Conservation (phyloP, 2,113 vertebrate genomes). For the Sebastes schlegelii region DNA sequence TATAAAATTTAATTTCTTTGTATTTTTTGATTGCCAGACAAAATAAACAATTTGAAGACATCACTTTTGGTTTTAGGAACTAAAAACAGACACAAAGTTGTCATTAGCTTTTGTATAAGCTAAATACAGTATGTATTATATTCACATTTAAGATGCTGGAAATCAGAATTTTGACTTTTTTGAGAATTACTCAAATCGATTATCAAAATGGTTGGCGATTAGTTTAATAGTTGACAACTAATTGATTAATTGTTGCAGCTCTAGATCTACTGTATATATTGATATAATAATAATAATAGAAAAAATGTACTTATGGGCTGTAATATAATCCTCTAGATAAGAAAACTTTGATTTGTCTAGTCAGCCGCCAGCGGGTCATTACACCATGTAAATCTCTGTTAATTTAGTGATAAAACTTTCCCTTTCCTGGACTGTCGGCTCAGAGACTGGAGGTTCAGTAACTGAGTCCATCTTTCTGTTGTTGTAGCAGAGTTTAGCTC, state of each 20-base stretch:
- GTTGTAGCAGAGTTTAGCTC: conserved; percentile 15
- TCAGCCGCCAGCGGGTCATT: background rate
- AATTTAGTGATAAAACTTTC: background rate
- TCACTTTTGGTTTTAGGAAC: background rate
- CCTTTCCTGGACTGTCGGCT: background rate
- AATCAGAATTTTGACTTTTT: no score
- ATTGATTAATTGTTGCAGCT: no score
- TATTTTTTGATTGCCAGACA: background rate
- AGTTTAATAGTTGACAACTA: no score
- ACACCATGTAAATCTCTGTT: background rate
- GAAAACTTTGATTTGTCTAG: background rate
- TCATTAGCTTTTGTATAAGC: background rate
- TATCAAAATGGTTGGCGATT: no score
- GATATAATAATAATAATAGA: background rate
- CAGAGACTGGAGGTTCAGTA: background rate
- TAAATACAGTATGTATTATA: background rate
- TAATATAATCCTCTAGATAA: background rate
- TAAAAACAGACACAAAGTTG: no score
- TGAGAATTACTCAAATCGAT: no score
- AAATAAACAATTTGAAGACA: background rate
- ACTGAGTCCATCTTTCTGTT: conserved; percentile 13
- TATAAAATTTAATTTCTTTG: background rate
- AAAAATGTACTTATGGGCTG: background rate
- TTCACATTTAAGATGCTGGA: no score
- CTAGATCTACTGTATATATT: no score